Conservation (phyloP, 1,140 invertebrate species). For the Leptinotarsa texana region DNA sequence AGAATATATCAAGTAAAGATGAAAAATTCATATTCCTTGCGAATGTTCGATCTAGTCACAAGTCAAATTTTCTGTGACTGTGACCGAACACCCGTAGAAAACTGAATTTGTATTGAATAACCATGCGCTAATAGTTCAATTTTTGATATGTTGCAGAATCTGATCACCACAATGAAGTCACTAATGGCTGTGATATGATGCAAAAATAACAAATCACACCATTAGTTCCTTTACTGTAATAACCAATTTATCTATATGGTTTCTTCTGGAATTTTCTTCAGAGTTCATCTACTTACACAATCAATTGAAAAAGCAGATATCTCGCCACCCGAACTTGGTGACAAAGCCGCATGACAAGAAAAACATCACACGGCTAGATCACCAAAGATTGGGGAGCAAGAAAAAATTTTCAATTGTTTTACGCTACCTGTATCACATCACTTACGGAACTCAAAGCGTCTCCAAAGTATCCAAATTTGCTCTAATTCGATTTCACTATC, state of each 20-base stretch:
- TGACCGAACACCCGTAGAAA: slow-evolving; percentile 51
- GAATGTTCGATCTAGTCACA: slow-evolving; percentile 58
- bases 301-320: neutral
- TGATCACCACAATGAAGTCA: slow-evolving; percentile 46
- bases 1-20: neutral
- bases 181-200: slow-evolving; percentile 56
- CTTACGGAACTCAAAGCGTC: neutral
- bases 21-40: slow-evolving; percentile 40
- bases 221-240: slow-evolving; percentile 51
- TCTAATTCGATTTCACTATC: neutral
- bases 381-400: slow-evolving; percentile 50
- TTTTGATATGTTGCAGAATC: neutral
- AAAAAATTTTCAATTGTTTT: neutral
- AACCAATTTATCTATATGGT: neutral
- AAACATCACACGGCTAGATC: slow-evolving; percentile 56
- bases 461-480: neutral
- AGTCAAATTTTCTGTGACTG: slow-evolving; percentile 47
- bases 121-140: neutral
- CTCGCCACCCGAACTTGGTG: slow-evolving; percentile 43
- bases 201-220: slow-evolving; percentile 50
- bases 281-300: no score
- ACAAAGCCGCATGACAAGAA: slow-evolving; percentile 45
- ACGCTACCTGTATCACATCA: neutral
- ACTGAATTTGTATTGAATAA: slow-evolving; percentile 27
- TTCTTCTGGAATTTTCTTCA: no score